phyloP scores from a whole-genome alignment of 2,113 vertebrate genomes.

The Polypterus senegalus region DNA sequence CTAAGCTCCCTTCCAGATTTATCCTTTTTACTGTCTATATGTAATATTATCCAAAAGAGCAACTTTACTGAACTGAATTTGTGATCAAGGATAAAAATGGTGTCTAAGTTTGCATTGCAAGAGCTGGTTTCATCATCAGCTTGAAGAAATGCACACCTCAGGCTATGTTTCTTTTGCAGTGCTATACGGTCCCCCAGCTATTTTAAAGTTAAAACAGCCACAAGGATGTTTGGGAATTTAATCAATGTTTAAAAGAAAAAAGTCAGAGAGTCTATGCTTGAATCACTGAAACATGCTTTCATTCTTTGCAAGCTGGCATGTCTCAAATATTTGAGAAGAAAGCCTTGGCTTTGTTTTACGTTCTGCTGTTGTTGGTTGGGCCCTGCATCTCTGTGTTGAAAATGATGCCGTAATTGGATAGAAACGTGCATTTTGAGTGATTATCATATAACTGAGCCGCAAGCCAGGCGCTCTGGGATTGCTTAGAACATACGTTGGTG shows the following conservation, averaged over 20 bases:
- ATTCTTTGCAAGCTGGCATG: too few species aligned
- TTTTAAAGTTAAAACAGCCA: constrained; percentile 1
- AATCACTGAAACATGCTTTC: too few species aligned
- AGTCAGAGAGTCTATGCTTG: not conserved
- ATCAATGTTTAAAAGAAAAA: not conserved
- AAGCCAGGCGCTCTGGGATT: too few species aligned
- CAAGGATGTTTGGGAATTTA: constrained; percentile 4
- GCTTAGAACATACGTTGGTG: too few species aligned
- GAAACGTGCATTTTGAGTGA: too few species aligned
- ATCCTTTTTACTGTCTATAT: too few species aligned
- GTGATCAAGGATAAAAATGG: constrained; percentile 1
- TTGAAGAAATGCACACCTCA: not conserved
- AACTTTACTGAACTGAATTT: constrained; percentile 2
- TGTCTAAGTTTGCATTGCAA: not conserved
- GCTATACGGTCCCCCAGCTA: not conserved
- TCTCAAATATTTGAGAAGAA: too few species aligned
- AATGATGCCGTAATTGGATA: too few species aligned
- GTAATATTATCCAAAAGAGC: not conserved
- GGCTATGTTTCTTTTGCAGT: not conserved
- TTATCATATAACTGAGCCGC: too few species aligned
- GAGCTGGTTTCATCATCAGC: not conserved
- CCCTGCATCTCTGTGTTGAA: too few species aligned
- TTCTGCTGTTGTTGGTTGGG: not conserved
- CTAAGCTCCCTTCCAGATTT: too few species aligned
- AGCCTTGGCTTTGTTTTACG: not conserved